phyloP scores from a whole-genome alignment of 2,113 vertebrate genomes.

The Zosterops japonicus region DNA sequence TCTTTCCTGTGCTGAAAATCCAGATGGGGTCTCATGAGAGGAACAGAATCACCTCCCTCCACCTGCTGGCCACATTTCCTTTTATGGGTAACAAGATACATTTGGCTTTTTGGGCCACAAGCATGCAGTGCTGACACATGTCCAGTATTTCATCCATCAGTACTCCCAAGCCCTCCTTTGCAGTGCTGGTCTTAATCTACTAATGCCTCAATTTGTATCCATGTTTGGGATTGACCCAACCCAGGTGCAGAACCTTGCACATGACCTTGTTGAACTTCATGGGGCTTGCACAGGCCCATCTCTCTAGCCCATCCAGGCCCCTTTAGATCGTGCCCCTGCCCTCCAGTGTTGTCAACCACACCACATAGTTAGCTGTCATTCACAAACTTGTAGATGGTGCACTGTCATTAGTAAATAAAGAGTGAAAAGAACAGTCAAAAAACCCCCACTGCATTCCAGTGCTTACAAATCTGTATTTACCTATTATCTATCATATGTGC shows the following conservation, averaged over 20 bases:
- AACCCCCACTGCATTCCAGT: background rate
- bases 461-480: background rate
- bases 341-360: background rate
- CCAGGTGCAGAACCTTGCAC: background rate
- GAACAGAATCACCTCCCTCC: background rate
- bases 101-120: background rate
- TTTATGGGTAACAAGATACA: background rate
- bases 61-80: background rate
- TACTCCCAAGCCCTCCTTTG: accelerated
- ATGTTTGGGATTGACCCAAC: background rate
- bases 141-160: background rate
- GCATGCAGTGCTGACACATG: accelerated
- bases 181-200: background rate
- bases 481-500: background rate
- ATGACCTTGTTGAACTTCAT: background rate
- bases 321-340: background rate
- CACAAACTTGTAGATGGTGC: background rate
- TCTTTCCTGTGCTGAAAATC: background rate
- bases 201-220: background rate
- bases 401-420: background rate
- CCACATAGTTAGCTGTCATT: background rate
- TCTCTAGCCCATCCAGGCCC: background rate
- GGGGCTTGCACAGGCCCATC: accelerated
- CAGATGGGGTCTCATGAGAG: background rate
- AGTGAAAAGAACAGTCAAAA: background rate